A percentile compares a stretch with the other conserved stretches of the same genome.
Evolutionary conservation across 64 coral and sea anemone genomes (phyloP).

Genomic region (Montipora cactus): DNA sequence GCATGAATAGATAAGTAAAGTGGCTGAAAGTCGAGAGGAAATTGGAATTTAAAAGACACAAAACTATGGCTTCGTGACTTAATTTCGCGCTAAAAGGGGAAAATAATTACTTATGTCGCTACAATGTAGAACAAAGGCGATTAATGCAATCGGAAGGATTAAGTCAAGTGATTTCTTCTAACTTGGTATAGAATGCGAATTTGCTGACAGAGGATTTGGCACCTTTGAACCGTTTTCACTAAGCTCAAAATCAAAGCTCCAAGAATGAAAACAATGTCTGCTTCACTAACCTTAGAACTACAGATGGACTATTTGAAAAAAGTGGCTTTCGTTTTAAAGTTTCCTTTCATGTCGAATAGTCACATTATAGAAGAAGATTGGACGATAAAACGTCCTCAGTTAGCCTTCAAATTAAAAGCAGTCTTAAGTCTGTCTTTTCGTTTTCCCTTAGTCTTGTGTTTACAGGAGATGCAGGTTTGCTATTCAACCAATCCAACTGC

Average conservation of each 20-base stretch:
- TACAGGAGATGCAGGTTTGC: too few relatives aligned
- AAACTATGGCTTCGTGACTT: slow-evolving; percentile 20
- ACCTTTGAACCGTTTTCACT: not conserved
- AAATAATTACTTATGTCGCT: not conserved
- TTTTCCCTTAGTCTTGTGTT: too few relatives aligned
- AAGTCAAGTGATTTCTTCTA: not conserved
- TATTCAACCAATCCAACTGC: too few relatives aligned
- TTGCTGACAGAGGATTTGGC: slow-evolving; percentile 26
- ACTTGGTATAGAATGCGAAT: not conserved
- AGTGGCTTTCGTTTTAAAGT: too few relatives aligned
- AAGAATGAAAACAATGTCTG: not conserved
- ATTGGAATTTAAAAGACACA: not conserved
- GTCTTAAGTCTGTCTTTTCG: too few relatives aligned
- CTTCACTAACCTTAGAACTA: too few relatives aligned
- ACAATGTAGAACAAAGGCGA: not conserved
- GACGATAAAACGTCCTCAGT: too few relatives aligned
- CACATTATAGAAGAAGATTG: too few relatives aligned
- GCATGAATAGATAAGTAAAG: not conserved
- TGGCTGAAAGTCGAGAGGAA: not conserved
- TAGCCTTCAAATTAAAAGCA: too few relatives aligned
- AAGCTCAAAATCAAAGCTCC: not conserved
- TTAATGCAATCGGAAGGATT: slow-evolving; percentile 33
- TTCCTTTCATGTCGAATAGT: too few relatives aligned
- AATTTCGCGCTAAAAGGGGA: not conserved
- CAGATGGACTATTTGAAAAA: too few relatives aligned